phyloP scores from a whole-genome alignment of 1,140 invertebrate genomes.

The Hyles vespertilio region DNA sequence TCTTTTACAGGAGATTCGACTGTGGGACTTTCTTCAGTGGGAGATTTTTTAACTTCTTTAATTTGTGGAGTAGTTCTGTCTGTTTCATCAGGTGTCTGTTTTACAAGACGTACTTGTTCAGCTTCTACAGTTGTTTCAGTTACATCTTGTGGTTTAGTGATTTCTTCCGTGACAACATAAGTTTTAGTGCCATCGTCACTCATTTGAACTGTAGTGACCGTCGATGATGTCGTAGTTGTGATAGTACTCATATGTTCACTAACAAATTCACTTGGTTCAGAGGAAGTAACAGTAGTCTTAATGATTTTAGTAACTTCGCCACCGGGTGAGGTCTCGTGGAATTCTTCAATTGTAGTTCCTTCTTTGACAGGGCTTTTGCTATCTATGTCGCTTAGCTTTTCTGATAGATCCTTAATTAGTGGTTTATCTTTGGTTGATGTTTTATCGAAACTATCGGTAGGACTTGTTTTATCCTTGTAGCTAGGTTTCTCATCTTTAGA shows the following conservation, averaged over 20 bases:
- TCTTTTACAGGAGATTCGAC: neutral
- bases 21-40: neutral
- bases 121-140: conserved; percentile 17
- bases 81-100: conserved; percentile 29
- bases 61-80: conserved; percentile 17
- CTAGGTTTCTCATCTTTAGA: no score
- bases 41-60: neutral
- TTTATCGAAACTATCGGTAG: no score
- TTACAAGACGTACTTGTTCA: conserved; percentile 12
- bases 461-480: no score
- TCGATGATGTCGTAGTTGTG: conserved; percentile 37
- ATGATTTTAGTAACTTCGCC: conserved; percentile 14
- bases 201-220: conserved; percentile 45
- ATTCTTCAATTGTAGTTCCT: conserved; percentile 11
- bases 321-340: conserved; percentile 12
- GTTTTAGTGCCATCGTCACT: conserved; percentile 45
- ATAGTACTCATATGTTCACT: conserved; percentile 44
- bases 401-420: no score
- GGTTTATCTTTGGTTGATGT: no score
- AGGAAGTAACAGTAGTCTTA: conserved; percentile 18
- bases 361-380: neutral
- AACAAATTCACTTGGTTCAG: conserved; percentile 37
- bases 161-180: conserved; percentile 34
- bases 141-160: conserved; percentile 11
- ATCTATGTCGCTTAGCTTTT: neutral